These are phyloP conservation scores for Laticauda colubrina DNA, from an alignment of 2,113 vertebrate species.

Conservation along the genomic window DNA sequence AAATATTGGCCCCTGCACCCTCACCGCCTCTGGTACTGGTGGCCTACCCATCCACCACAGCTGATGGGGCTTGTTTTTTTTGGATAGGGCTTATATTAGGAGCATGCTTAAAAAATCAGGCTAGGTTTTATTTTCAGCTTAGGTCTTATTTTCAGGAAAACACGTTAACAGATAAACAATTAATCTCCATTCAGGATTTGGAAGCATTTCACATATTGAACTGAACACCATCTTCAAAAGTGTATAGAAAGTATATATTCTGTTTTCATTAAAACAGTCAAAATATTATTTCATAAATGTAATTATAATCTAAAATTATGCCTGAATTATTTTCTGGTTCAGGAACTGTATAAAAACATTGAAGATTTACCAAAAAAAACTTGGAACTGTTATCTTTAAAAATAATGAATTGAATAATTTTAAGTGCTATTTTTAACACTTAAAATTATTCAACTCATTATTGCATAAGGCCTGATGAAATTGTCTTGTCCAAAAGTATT, in stretches of 20 bases:
- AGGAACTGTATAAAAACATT: not conserved
- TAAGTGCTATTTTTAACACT: not conserved
- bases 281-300: not conserved
- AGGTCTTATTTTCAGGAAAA: too few relatives aligned
- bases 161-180: not conserved
- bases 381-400: not conserved
- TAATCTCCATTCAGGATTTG: not conserved
- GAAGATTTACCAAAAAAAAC: not conserved
- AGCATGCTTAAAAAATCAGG: too few relatives aligned
- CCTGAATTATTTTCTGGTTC: not conserved
- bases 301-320: not conserved
- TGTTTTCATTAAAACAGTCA: not conserved
- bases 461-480: not conserved
- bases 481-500: not conserved
- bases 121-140: too few relatives aligned
- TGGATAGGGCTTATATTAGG: too few relatives aligned
- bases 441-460: not conserved
- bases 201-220: not conserved
- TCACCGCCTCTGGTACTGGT: too few relatives aligned
- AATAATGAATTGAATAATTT: too few relatives aligned
- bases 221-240: not conserved
- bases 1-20: rapidly evolving
- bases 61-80: too few relatives aligned
- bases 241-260: not conserved
- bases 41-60: too few relatives aligned